phyloP scores from a whole-genome alignment of 2,888 invertebrate genomes.

The Achlya flavicornis region DNA sequence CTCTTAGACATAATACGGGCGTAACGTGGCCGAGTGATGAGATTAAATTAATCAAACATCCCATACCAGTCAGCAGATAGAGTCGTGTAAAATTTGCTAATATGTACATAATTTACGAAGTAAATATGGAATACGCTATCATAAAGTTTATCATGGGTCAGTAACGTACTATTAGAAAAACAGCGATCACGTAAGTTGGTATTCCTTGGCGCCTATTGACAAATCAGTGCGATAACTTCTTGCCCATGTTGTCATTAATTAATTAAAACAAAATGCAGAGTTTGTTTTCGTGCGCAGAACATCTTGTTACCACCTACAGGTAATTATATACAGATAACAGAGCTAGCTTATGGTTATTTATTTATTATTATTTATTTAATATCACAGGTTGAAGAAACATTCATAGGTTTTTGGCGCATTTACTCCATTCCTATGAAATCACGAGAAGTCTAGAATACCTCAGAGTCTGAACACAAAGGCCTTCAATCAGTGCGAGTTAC shows the following conservation, averaged over 20 bases:
- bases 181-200: conserved; percentile 46
- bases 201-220: conserved; percentile 66
- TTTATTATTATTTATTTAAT: no score
- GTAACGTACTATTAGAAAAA: conserved; percentile 69
- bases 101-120: conserved; percentile 55
- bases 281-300: conserved; percentile 24
- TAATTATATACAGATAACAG: no score
- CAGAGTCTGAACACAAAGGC: no score
- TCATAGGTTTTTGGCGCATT: no score
- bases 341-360: no score
- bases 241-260: conserved; percentile 27
- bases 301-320: neutral
- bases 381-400: no score
- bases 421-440: no score
- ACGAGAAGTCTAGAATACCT: no score
- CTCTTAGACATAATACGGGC: neutral
- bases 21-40: neutral
- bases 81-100: conserved; percentile 47
- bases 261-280: conserved; percentile 43
- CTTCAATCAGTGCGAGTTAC: no score
- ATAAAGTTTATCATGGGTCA: conserved; percentile 75
- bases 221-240: conserved; percentile 40
- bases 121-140: conserved; percentile 59
- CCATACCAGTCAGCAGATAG: conserved; percentile 42
- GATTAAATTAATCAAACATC: conserved; percentile 25